Percentiles rank a stretch among this genome's conserved stretches.
These are phyloP conservation scores for Distichodus sexfasciatus DNA, from an alignment of 2,797 vertebrate species.

Conservation along the genomic window DNA sequence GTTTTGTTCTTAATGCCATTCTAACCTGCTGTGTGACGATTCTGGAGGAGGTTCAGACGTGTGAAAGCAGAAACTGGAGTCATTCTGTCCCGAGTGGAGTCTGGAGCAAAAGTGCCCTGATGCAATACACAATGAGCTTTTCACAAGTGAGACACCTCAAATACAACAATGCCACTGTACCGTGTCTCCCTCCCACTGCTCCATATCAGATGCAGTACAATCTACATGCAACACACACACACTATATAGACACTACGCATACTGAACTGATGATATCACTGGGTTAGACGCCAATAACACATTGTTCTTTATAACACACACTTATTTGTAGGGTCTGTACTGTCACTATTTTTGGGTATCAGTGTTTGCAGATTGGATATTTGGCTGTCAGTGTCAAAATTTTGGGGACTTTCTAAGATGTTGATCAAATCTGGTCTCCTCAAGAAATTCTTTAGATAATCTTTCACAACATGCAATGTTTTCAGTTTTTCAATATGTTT, in stretches of 20 bases:
- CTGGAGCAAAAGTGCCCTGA: slow-evolving; percentile 4
- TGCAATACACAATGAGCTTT: slow-evolving; percentile 28
- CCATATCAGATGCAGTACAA: not conserved
- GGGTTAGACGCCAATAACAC: no score
- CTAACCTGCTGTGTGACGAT: slow-evolving; percentile 8
- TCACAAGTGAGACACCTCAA: slow-evolving; percentile 24
- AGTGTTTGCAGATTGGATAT: no score
- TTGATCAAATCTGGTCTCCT: no score
- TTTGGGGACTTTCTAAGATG: no score
- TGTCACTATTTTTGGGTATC: no score
- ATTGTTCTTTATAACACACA: no score
- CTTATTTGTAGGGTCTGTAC: no score
- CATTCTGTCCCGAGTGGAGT: not conserved
- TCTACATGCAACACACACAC: slow-evolving; percentile 1
- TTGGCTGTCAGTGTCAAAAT: no score
- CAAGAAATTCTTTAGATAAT: no score
- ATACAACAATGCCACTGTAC: not conserved
- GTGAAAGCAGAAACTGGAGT: slow-evolving; percentile 14
- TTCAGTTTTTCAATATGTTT: no score
- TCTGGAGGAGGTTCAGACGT: slow-evolving; percentile 31
- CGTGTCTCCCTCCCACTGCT: slow-evolving; percentile 17
- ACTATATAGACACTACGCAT: not conserved
- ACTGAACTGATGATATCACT: not conserved
- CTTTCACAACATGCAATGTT: no score
- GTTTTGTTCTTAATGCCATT: slow-evolving; percentile 27